Evolutionary conservation across 2,113 vertebrate species (phyloP), one percentile per base, ranked within the genome.

Genomic region (Megaptera novaeangliae): DNA sequence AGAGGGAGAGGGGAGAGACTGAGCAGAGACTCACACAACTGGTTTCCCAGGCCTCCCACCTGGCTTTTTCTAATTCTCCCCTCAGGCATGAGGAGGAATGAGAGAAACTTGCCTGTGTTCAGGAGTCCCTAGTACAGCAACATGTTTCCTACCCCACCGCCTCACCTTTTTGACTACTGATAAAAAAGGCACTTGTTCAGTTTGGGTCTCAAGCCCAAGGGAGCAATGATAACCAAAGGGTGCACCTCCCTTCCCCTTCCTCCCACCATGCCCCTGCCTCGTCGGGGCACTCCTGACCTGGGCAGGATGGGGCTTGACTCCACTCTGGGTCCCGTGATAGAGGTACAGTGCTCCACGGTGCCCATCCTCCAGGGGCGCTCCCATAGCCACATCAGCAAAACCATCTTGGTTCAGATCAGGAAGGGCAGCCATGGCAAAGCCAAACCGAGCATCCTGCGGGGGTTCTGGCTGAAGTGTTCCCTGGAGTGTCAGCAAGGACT

Each of bases 391-490:
- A 46, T 99, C 99, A 0, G 97, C 98, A 75, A 99, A 98, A 57
- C 99, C 98, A 0, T 99, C 99, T 5, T 99, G 99, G 98, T 99
- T 99, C 68, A 99, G 98, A 72, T 99, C 99, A 0, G 99, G 99
- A 83, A 99, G 98, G 0, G 99, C 98, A 0, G 99, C 98, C 99
- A 99, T 89, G 7, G 99, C 98, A 34, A 99, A 99, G 68, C 99
- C 99, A 66, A 99, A 99, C 1, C 99, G 98, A 29, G 99, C 98
- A 41, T 99, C 99, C 98, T 99, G 99, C 0, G 98, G 98, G 52
- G 61, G 84, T 97, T 99, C 34, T 94, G 0, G 99, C 98, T 98
- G 98, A 61, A 99, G 99, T 0, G 98, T 99, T 0, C 99, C 99
- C 0, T 99, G 99, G 2, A 98, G 97, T 1, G 97, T 98, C 97